These are phyloP conservation scores for Zaprionus lachaisei DNA, from an alignment of 1,140 invertebrate genomes.

Conservation along the genomic window DNA sequence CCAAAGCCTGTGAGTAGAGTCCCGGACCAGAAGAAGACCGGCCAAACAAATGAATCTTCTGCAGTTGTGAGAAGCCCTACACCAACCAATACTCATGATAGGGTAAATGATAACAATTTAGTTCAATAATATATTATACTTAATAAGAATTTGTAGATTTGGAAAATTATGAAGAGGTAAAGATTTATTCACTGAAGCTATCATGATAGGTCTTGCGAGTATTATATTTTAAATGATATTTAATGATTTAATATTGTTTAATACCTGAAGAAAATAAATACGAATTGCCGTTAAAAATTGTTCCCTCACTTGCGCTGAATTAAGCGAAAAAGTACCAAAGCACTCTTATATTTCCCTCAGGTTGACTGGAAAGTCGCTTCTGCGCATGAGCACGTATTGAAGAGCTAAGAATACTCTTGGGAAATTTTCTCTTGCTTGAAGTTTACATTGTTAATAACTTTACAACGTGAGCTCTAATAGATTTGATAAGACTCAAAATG, in stretches of 20 bases:
- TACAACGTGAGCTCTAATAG: not conserved
- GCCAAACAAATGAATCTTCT: not conserved
- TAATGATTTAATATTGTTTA: not conserved
- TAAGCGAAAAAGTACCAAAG: conserved; percentile 61
- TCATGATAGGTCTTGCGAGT: not conserved
- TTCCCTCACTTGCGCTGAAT: conserved; percentile 56
- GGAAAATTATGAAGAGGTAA: conserved; percentile 59
- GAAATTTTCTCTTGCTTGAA: conserved; percentile 49
- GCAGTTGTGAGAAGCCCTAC: conserved; percentile 14
- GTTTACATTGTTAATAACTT: conserved; percentile 3
- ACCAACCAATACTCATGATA: conserved; percentile 45
- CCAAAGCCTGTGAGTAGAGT: conserved; percentile 17
- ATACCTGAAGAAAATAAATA: conserved; percentile 32
- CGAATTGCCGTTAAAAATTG: conserved; percentile 21
- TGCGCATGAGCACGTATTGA: conserved; percentile 45
- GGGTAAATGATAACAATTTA: conserved; percentile 30
- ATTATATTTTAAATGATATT: not conserved
- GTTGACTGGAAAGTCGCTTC: conserved; percentile 45
- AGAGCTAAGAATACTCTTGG: conserved; percentile 30
- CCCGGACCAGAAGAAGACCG: conserved; percentile 3
- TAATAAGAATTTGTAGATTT: conserved; percentile 33
- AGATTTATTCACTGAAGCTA: not conserved
- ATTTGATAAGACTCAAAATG: not conserved
- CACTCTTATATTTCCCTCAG: conserved; percentile 62
- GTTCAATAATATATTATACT: not conserved